Conservation (phyloP, 37 sponge, comb jelly and placozoan species). For the Mnemiopsis leidyi region DNA sequence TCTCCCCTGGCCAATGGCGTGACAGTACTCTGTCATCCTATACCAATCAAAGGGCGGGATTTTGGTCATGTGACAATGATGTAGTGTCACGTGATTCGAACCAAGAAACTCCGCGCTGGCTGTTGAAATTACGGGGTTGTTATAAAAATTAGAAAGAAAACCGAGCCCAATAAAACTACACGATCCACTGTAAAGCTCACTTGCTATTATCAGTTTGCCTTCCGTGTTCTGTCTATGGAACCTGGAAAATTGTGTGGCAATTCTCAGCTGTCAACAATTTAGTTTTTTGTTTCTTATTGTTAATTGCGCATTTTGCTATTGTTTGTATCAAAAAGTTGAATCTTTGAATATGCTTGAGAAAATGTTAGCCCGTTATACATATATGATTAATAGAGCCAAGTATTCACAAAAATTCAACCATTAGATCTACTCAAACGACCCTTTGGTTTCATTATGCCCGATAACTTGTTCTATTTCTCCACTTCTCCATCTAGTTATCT, state of each 20-base stretch:
- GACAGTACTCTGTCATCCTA: background rate
- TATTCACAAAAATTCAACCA: too few relatives aligned
- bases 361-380: too few relatives aligned
- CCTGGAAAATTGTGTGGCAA: background rate
- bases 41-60: background rate
- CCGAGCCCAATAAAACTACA: conserved; percentile 54
- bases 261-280: too few relatives aligned
- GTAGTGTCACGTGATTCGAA: background rate
- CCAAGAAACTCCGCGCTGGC: background rate
- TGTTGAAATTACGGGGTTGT: conserved; percentile 45
- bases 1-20: background rate
- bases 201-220: background rate
- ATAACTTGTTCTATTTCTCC: too few relatives aligned
- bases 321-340: too few relatives aligned
- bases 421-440: too few relatives aligned
- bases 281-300: too few relatives aligned
- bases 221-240: background rate
- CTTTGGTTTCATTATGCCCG: too few relatives aligned
- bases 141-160: conserved; percentile 64
- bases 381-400: too few relatives aligned
- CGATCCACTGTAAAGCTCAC: background rate
- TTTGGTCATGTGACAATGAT: background rate
- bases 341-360: too few relatives aligned
- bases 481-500: too few relatives aligned
- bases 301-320: too few relatives aligned